Conservation (phyloP, 2,797 vertebrate species). For the Dryobates pubescens region DNA sequence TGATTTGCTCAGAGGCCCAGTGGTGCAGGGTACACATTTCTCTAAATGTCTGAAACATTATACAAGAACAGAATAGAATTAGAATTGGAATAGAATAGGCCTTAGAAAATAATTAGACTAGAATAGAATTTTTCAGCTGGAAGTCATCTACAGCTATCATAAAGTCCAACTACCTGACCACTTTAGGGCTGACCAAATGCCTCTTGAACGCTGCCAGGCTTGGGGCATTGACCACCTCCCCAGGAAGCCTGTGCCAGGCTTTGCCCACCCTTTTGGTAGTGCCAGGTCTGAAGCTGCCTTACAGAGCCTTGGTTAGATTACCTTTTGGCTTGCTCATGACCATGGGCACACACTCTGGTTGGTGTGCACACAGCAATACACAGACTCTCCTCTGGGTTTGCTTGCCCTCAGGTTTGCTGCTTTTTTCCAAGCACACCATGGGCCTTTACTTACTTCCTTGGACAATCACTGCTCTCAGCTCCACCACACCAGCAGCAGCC, state of each 20-base stretch:
- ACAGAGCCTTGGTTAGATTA: background rate
- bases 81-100: too few species aligned
- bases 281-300: background rate
- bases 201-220: background rate
- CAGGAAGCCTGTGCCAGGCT: background rate
- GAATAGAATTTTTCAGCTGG: background rate
- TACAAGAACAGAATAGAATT: background rate
- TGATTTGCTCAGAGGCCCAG: background rate
- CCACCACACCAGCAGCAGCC: background rate
- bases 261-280: background rate
- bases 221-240: background rate
- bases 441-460: background rate
- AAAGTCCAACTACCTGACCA: background rate
- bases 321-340: background rate
- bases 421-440: background rate
- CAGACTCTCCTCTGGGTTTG: background rate
- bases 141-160: background rate
- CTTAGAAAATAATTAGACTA: too few species aligned
- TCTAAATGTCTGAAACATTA: background rate
- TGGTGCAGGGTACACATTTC: background rate
- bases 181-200: background rate
- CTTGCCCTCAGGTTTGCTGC: background rate
- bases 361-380: accelerated
- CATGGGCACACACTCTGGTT: background rate
- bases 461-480: background rate